These are phyloP conservation scores for Leucoraja ocellata DNA, from an alignment of 2,797 vertebrate species.

Conservation along the genomic window DNA sequence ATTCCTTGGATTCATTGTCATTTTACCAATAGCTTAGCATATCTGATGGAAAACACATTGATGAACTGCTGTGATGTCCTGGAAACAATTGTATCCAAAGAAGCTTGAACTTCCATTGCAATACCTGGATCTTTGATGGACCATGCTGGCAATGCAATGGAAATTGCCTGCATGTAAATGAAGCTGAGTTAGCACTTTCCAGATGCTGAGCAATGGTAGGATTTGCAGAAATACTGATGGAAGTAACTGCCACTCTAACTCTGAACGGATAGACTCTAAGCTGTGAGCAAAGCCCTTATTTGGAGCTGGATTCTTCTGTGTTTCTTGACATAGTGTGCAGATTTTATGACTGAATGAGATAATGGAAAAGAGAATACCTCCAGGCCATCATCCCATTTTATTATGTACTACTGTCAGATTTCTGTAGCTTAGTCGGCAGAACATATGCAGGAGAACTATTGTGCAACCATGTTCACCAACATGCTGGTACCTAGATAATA, in stretches of 20 bases:
- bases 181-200: not conserved
- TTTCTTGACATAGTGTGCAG: too few relatives aligned
- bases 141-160: too few relatives aligned
- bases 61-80: not conserved
- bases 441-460: not conserved
- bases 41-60: too few relatives aligned
- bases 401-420: not conserved
- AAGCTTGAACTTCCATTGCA: not conserved
- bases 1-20: not conserved
- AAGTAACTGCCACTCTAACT: not conserved
- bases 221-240: not conserved
- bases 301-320: not conserved
- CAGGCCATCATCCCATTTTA: not conserved
- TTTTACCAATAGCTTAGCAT: not conserved
- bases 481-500: not conserved
- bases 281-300: not conserved
- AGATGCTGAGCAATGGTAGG: not conserved
- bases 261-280: not conserved
- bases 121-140: not conserved
- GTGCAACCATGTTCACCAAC: too few relatives aligned
- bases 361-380: too few relatives aligned
- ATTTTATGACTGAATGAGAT: not conserved
- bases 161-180: too few relatives aligned
- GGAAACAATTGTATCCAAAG: not conserved
- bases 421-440: not conserved